Evolutionary conservation across 2,113 vertebrate species (phyloP).

Genomic region (Turnix velox): DNA sequence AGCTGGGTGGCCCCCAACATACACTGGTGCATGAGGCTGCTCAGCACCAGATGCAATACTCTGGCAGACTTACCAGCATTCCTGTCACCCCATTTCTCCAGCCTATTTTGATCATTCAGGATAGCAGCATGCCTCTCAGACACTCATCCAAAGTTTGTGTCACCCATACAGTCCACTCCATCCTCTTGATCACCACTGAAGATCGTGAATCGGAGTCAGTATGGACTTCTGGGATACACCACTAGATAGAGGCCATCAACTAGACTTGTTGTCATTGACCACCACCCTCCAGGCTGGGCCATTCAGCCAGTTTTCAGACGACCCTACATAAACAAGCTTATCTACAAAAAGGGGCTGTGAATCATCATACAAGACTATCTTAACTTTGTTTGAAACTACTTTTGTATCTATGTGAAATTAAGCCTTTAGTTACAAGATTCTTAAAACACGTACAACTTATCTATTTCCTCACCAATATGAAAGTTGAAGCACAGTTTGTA

Average conservation of each 20-base stretch:
- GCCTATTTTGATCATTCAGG: rapidly evolving
- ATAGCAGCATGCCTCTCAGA: background rate
- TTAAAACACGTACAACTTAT: background rate
- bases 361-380: background rate
- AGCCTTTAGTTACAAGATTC: background rate
- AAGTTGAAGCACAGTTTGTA: background rate
- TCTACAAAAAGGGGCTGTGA: background rate
- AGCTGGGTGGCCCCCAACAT: background rate
- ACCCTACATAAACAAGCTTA: background rate
- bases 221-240: rapidly evolving
- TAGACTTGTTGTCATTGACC: background rate
- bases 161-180: background rate
- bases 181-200: background rate
- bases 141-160: background rate
- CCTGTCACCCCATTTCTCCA: background rate
- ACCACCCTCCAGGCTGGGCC: background rate
- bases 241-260: background rate
- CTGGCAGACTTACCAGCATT: background rate
- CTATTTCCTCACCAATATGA: background rate
- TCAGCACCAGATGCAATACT: background rate
- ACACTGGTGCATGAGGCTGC: background rate
- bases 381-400: background rate
- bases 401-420: background rate
- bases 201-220: background rate
- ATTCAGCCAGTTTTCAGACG: background rate